Evolutionary conservation across 1,140 invertebrate genomes (phyloP).

Genomic region (Coptotermes formosanus): DNA sequence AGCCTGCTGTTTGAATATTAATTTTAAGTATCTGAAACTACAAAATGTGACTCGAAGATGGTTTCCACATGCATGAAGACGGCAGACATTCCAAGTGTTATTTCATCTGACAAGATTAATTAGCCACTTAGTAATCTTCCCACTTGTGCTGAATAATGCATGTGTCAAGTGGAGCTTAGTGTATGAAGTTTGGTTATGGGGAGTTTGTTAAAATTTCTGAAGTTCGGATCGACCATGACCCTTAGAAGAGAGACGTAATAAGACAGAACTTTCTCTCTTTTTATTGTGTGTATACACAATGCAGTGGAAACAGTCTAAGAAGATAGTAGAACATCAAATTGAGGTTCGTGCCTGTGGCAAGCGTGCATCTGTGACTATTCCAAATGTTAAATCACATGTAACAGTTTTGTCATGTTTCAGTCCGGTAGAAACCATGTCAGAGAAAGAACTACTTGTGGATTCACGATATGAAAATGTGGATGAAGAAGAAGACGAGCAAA

Average conservation of each 20-base stretch:
- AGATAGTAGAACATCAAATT: too few species aligned
- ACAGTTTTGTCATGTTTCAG: not conserved
- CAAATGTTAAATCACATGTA: not conserved
- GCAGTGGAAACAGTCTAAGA: not conserved
- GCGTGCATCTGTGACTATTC: too few species aligned
- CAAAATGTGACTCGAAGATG: not conserved
- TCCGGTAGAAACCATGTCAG: conserved; percentile 33
- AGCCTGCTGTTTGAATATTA: not conserved
- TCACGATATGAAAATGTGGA: conserved; percentile 33
- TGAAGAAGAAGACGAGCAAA: conserved; percentile 35
- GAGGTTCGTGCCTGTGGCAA: too few species aligned
- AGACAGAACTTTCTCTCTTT: not conserved
- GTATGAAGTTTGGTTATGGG: not conserved
- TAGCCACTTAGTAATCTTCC: too few species aligned
- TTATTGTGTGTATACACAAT: not conserved
- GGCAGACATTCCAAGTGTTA: conserved; percentile 23
- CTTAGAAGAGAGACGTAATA: conserved; percentile 3
- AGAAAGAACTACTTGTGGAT: conserved; percentile 23
- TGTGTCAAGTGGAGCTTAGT: not conserved
- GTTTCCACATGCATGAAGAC: conserved; percentile 24
- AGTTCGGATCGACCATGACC: not conserved
- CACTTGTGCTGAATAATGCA: not conserved
- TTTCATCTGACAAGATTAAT: not conserved
- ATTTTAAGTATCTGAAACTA: not conserved
- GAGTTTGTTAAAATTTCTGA: not conserved